Evolutionary conservation across 2,797 vertebrate species (phyloP), one percentile per base, ranked within the genome.

Genomic region (Harpagifer antarcticus): DNA sequence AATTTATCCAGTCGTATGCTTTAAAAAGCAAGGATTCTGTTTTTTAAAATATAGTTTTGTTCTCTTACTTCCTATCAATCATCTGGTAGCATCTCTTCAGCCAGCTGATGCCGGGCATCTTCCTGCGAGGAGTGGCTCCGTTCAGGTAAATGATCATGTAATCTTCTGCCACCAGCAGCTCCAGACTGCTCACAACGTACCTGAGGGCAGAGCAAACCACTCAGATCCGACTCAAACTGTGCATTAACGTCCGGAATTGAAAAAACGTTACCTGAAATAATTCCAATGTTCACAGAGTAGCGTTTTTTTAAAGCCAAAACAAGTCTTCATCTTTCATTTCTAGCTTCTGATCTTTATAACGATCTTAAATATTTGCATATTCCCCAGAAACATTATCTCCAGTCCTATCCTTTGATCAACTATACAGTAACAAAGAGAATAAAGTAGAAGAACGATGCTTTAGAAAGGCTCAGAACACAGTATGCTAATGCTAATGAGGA

Each of bases 101-200:
- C 98, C 98, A 99, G 90, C 96, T 94, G 4, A 99, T 95, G 64
- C 98, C 97, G 0, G 98, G 98, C 98, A 98, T 99, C 92, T 96
- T 96, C 83, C 97, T 93, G 40, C 97, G 95, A 0, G 98, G 98
- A 0, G 98, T 99, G 2, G 97, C 98, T 12, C 98, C 98, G 0
- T 99, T 99, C 83, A 99, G 92, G 89, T 99, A 99, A 67, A 99
- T 94, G 0, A 99, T 99, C 97, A 99, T 98, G 52, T 99, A 99
- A 77, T 99, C 98, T 84, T 99, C 98, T 0, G 98, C 98, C 63
- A 99, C 98, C 53, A 99, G 95, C 71, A 98, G 93, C 86, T 99
- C 98, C 91, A 99, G 83, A 78, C 98, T 99, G 78, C 98, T 99
- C 86, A 99, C 97, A 43, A 99, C 97, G 0, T 99, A 99, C 27